Percentiles rank a stretch among this genome's conserved stretches.
Evolutionary conservation across 2,113 vertebrate genomes (phyloP).

Genomic region (Chloebia gouldiae): DNA sequence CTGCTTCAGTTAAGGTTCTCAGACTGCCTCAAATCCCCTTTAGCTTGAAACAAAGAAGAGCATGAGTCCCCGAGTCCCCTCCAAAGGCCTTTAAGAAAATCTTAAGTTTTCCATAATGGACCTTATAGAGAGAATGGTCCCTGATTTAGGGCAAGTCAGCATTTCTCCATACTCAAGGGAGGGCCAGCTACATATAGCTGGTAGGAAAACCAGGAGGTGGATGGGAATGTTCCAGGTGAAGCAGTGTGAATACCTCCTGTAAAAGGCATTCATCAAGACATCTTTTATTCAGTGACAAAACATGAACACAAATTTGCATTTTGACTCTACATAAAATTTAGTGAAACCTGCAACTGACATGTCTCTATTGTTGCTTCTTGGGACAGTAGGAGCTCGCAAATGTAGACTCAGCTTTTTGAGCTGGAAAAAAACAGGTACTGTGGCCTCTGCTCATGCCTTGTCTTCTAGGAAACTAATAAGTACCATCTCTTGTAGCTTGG

Average conservation of each 20-base stretch:
- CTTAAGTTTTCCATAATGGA: background rate
- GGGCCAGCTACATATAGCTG: background rate
- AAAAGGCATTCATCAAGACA: background rate
- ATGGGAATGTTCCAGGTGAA: background rate
- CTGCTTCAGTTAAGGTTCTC: background rate
- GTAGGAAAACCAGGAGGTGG: background rate
- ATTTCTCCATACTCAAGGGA: background rate
- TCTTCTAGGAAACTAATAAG: background rate
- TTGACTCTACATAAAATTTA: background rate
- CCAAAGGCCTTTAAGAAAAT: background rate
- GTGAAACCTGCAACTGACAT: background rate
- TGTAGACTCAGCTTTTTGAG: background rate
- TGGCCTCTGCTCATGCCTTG: background rate
- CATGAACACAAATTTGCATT: background rate
- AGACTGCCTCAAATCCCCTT: background rate
- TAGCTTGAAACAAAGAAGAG: background rate
- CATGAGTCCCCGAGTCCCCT: background rate
- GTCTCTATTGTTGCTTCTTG: background rate
- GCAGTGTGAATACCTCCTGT: background rate
- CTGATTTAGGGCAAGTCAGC: background rate
- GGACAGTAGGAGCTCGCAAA: background rate
- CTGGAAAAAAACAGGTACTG: background rate
- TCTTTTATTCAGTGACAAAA: background rate
- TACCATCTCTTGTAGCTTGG: background rate
- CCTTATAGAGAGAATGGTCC: background rate